Evolutionary conservation across 2,797 vertebrate genomes (phyloP).

Genomic region (Neopelma chrysocephalum): DNA sequence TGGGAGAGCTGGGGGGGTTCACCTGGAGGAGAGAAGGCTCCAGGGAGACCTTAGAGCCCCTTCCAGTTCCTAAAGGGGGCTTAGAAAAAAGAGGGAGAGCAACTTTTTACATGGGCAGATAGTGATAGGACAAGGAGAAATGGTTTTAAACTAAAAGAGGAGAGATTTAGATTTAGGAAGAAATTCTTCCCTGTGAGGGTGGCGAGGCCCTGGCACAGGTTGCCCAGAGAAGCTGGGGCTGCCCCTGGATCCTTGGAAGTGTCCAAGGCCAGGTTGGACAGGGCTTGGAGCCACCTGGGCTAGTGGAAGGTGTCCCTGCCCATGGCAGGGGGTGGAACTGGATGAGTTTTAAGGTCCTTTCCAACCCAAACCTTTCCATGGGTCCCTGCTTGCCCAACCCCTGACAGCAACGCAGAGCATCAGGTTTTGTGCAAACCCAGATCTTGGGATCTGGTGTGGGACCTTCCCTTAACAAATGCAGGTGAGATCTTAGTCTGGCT

Average conservation of each 20-base stretch:
- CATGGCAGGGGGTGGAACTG: neutral
- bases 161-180: neutral
- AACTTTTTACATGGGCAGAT: neutral
- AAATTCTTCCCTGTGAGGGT: neutral
- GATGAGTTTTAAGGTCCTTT: neutral
- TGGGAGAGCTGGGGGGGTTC: neutral
- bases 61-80: neutral
- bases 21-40: neutral
- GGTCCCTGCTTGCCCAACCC: neutral
- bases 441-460: neutral
- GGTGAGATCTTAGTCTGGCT: neutral
- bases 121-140: neutral
- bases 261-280: neutral
- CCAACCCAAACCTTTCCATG: neutral
- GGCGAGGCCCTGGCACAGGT: neutral
- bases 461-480: neutral
- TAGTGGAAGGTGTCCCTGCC: neutral
- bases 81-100: neutral
- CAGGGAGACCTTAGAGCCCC: neutral
- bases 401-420: fast-evolving
- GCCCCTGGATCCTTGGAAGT: neutral
- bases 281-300: neutral
- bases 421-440: neutral
- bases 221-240: neutral
- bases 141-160: neutral